These are phyloP conservation scores for Euschistus heros DNA, from an alignment of 1,140 invertebrate genomes.

Conservation along the genomic window DNA sequence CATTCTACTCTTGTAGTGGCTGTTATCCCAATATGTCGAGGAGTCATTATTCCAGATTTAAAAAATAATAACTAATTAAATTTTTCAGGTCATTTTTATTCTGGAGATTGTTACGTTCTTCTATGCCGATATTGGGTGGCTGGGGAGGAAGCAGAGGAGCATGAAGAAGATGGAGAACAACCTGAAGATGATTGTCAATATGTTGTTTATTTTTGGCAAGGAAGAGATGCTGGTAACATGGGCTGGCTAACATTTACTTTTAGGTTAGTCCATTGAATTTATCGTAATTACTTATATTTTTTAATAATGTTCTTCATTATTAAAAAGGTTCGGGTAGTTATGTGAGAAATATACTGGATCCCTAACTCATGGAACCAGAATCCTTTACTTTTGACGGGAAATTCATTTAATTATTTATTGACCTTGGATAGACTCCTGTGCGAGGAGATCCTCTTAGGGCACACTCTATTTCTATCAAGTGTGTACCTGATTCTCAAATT, in stretches of 20 bases:
- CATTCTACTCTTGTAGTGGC: no score
- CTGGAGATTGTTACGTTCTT: conserved; percentile 95
- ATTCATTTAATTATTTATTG: no score
- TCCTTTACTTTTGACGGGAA: no score
- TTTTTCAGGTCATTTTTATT: conserved; percentile 66
- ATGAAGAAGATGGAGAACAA: conserved; percentile 48
- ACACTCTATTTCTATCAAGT: no score
- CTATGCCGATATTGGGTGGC: conserved; percentile 90
- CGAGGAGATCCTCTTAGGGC: no score
- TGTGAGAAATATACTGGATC: neutral
- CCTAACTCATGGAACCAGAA: no score
- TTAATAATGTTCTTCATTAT: neutral
- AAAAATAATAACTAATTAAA: no score
- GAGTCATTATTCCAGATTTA: no score
- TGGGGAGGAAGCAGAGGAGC: conserved; percentile 47
- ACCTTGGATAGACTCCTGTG: no score
- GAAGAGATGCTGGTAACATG: conserved; percentile 94
- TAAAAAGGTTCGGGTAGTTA: no score
- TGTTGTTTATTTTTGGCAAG: conserved; percentile 99
- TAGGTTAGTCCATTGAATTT: conserved; percentile 40
- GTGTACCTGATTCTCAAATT: no score
- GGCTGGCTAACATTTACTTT: conserved; percentile 99
- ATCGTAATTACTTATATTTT: neutral
- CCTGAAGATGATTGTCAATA: conserved; percentile 86
- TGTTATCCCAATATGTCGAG: no score